These are phyloP conservation scores for Sarcophaga peregrina DNA, from an alignment of 1,140 invertebrate species.

Conservation along the genomic window DNA sequence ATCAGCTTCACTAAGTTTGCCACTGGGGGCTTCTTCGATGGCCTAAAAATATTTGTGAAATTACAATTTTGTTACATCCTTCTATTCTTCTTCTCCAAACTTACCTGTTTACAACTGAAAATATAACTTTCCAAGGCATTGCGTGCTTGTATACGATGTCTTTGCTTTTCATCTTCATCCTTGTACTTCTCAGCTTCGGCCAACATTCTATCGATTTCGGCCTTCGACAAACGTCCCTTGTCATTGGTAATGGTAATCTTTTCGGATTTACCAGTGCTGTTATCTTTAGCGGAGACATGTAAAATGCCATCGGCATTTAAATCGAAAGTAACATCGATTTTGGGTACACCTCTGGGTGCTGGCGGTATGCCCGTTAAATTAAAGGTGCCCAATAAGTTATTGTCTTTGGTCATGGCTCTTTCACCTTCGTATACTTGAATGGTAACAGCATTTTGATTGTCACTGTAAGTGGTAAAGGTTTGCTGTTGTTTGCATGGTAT, in stretches of 20 bases:
- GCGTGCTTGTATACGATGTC: constrained; percentile 75
- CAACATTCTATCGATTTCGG: constrained; percentile 93
- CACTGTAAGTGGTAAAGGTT: constrained; percentile 74
- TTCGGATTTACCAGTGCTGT: constrained; percentile 80
- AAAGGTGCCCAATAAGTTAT: constrained; percentile 84
- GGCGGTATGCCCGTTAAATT: constrained; percentile 81
- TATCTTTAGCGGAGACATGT: constrained; percentile 83
- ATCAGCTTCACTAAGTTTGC: constrained; percentile 73
- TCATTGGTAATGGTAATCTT: constrained; percentile 92
- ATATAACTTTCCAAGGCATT: constrained; percentile 88
- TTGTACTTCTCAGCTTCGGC: constrained; percentile 80
- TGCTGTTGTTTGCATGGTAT: constrained; percentile 79
- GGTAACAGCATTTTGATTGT: constrained; percentile 80
- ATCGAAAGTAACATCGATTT: constrained; percentile 80
- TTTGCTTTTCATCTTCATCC: constrained; percentile 75
- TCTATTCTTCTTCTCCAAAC: not conserved
- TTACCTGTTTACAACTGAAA: constrained; percentile 80
- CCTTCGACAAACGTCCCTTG: constrained; percentile 88
- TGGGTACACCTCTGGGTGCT: constrained; percentile 71
- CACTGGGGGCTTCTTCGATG: constrained; percentile 74
- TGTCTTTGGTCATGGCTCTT: constrained; percentile 81
- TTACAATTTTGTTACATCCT: not conserved
- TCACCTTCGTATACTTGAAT: constrained; percentile 81
- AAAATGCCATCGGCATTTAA: constrained; percentile 85
- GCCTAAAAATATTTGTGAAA: constrained; percentile 65